Conservation (phyloP, 2,888 invertebrate genomes). For the Nomada ruficornis region DNA sequence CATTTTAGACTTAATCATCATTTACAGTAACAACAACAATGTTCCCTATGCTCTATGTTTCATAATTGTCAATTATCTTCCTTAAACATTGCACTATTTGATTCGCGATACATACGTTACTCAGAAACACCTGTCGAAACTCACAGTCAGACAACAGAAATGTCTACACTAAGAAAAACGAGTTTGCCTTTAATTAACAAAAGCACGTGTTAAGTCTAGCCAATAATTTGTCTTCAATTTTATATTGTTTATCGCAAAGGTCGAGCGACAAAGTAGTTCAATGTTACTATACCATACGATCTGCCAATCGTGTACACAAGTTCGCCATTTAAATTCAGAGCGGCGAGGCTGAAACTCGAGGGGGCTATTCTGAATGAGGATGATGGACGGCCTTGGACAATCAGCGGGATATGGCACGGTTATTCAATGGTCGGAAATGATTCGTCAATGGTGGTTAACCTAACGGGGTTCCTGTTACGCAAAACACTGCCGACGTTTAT, state of each 20-base stretch:
- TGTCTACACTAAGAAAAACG: no score
- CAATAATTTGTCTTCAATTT: no score
- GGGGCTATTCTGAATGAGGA: conserved; percentile 24
- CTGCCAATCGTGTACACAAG: neutral
- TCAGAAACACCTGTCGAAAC: no score
- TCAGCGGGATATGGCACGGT: conserved; percentile 42
- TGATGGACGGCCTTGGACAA: conserved; percentile 54
- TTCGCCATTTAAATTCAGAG: conserved; percentile 37
- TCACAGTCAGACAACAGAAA: no score
- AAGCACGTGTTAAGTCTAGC: no score
- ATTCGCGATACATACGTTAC: no score
- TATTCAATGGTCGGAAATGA: conserved; percentile 74
- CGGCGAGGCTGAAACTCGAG: neutral
- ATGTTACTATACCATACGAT: conserved; percentile 1
- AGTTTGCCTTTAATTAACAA: no score
- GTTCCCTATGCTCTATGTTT: no score
- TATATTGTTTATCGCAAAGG: neutral
- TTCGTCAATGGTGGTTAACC: conserved; percentile 68
- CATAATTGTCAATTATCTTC: no score
- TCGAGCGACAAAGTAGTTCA: neutral
- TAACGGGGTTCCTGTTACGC: conserved; percentile 70
- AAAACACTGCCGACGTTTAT: conserved; percentile 61
- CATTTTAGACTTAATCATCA: no score
- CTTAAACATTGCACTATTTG: no score
- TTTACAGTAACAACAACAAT: no score